Conservation (phyloP, 2,797 vertebrate species). For the Melanotaenia maccullochi region DNA sequence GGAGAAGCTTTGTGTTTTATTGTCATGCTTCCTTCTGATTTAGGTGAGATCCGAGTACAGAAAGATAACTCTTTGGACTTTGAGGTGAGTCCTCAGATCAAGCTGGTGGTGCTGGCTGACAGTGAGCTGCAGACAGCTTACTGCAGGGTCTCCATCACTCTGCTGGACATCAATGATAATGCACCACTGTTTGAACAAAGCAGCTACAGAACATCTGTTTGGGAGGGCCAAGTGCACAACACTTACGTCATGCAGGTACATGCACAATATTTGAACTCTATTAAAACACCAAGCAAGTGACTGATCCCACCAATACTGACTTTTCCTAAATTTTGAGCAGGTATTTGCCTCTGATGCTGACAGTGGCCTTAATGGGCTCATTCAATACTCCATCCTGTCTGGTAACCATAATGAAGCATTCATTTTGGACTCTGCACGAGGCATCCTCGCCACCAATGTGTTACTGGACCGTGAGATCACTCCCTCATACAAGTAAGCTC, state of each 20-base stretch:
- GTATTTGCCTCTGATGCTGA: slow-evolving; percentile 90
- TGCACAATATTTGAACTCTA: rapidly evolving
- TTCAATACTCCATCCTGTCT: slow-evolving; percentile 88
- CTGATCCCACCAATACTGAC: not conserved
- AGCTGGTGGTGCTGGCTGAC: slow-evolving; percentile 87
- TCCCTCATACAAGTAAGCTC: slow-evolving; percentile 88
- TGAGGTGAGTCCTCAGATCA: slow-evolving; percentile 82
- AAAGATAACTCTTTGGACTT: slow-evolving; percentile 87
- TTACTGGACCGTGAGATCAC: slow-evolving; percentile 87
- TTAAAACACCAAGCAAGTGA: not conserved
- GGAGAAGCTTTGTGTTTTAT: not conserved
- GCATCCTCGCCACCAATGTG: slow-evolving; percentile 85
- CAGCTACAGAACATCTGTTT: slow-evolving; percentile 84
- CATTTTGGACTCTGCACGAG: slow-evolving; percentile 84
- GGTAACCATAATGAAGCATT: slow-evolving; percentile 88
- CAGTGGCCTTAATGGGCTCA: slow-evolving; percentile 86
- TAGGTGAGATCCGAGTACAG: slow-evolving; percentile 90
- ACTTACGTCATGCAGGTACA: slow-evolving; percentile 88
- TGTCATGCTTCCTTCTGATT: not conserved
- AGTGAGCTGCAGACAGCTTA: slow-evolving; percentile 80
- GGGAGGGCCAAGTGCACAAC: slow-evolving; percentile 87
- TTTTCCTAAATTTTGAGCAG: slow-evolving; percentile 67
- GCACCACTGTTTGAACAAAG: slow-evolving; percentile 85
- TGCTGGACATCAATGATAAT: slow-evolving; percentile 92
- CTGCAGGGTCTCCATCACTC: slow-evolving; percentile 82